Base-by-base conservation (phyloP, 2,888 invertebrate genomes). In the Ichneumoninae sp. region DNA sequence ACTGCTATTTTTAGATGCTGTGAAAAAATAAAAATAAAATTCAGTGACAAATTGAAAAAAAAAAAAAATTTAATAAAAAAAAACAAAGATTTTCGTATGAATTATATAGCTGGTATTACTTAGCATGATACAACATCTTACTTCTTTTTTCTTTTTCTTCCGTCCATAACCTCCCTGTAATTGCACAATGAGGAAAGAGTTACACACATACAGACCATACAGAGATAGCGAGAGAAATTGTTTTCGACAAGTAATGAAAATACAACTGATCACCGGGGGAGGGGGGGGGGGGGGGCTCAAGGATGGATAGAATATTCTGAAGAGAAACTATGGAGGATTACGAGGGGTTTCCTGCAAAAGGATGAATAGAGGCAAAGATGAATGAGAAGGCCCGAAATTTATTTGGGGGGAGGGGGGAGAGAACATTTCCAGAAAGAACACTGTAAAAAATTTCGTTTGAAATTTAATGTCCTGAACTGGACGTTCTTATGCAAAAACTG, bases 111-210 rank as follows among this genome's bases (percentile, higher is more conserved):
- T 87, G 74, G 86, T 89, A 89, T 92, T 92, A 92, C 92, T 92
- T 93, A 93, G 92, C 93, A 92, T 93, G 92, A 92, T 93, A 91
- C 92, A 93, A 93, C 92, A 95, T 97, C 98, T 98, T 98, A 98
- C 98, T 97, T 98, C 98, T 98, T 98, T 98, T 97, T 98, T 98
- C 97, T 97, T 98, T 97, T 97, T 98, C 97, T 97, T 97, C 96
- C 98, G 97, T 97, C 98, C 98, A 97, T 97, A 97, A 96, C 96
- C 96, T 96, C 96, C 96, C 97, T 97, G 96, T 95, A 96, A 96
- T 96, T 93, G 93, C 92, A 94, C 93, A 94, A 94, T 91, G 92
- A 91, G 93, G 93, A 93, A 94, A 93, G 92, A 89, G 93, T 94
- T 94, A 94, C 94, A 94, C 92, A 93, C 90, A 93, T 91, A 93